Conservation (phyloP, 2,113 vertebrate species). For the Notarius quadriscutis region DNA sequence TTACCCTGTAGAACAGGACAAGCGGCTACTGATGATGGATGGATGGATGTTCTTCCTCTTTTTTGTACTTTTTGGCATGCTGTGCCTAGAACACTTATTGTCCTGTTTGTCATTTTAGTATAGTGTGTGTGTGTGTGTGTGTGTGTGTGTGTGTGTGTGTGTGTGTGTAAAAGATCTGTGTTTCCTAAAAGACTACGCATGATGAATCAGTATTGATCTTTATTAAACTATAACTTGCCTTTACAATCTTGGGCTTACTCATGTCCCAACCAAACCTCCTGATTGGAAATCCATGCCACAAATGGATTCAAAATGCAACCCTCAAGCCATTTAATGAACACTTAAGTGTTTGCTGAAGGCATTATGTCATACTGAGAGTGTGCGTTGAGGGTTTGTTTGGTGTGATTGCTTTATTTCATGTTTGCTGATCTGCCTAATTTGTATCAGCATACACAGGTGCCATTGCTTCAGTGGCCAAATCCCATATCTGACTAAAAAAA, state of each 20-base stretch:
- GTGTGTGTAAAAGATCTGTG: neutral
- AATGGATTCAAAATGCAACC: neutral
- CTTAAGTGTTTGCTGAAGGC: neutral
- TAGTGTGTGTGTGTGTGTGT: neutral
- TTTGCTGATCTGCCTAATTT: neutral
- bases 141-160: no score
- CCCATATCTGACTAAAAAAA: neutral
- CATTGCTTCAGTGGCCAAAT: neutral
- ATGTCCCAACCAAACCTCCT: neutral
- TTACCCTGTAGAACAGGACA: no score
- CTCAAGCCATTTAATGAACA: neutral
- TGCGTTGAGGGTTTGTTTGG: slow-evolving; percentile 54
- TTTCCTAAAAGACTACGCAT: neutral
- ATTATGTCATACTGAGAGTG: neutral
- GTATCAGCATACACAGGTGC: neutral
- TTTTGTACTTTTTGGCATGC: no score
- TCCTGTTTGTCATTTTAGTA: neutral
- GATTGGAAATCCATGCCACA: neutral
- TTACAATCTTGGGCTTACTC: neutral
- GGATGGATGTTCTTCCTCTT: no score
- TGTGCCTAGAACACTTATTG: neutral
- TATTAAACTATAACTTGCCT: neutral
- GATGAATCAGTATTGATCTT: neutral
- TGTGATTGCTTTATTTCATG: neutral
- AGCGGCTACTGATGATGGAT: no score